Base-by-base conservation (phyloP, 2,888 invertebrate species). In the Diaphora mendica region DNA sequence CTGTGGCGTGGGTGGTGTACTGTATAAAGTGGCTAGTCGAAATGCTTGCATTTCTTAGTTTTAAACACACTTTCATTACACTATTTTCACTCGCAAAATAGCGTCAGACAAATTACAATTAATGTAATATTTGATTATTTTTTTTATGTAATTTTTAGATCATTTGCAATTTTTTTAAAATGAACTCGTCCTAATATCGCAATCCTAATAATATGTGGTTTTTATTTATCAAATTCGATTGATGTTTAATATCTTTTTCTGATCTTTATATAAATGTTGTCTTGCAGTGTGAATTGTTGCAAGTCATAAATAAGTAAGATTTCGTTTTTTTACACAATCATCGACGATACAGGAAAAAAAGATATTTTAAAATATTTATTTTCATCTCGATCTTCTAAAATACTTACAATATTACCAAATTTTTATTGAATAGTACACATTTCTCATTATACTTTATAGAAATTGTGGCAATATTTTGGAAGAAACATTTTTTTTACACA, bases 401-500 rank as follows among this genome's bases (percentile, higher is more conserved):
- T 87, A 84, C 82, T 77, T 79, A 84, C 75, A 71, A 84, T 82
- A 82, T 79, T 84, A 81, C 77, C 77, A 81, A 79, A 74, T 73
- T 85, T 83, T 87, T 89, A 88, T 84, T 87, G 88, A 89, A 85
- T 84, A 84, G 84, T 88, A 91, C 87, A 85, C 78, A 80, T 81
- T 86, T 82, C 85, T 86, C 90, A 84, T 78, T 81, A 84, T 67
- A 82, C 77, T 88, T 90, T 89, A 89, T 93, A 92, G 91, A 92
- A 91, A 92, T 91, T 88, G 89, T 94, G 94, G 93, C 94, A 93
- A 89, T 92, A 91, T 89, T 91, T 90, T 95, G 95, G 95, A 95
- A 95, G 94, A 94, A 88, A 90, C 86, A 89, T 85, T 81, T 80
- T n/a, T 82, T 79, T 79, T 91, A 62, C 30, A 93, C 91, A 91